Base-by-base conservation (phyloP, 2,888 invertebrate genomes). In the Cerastis rubricosa region DNA sequence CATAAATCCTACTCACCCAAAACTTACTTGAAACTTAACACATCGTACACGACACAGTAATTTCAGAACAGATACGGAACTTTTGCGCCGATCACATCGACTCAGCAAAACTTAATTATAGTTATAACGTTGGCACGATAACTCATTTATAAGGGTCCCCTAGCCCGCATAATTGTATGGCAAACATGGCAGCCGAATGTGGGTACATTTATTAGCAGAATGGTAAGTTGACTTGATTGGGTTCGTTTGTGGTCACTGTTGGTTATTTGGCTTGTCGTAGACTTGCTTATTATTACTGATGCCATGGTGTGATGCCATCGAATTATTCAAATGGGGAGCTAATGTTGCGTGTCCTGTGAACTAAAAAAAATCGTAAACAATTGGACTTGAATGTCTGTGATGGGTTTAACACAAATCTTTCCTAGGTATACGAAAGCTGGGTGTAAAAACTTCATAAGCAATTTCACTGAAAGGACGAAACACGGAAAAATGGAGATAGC, bases 111-210 rank as follows among this genome's bases (percentile, higher is more conserved):
- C 73, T 43, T 78, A 68, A 69, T 85, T 73, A 85, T 69, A 78
- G 72, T 85, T 79, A 81, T 72, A 71, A 78, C 61, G 65, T 83
- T 67, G 68, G 5, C 40, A 12, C 61, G 67, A 64, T 86, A 86
- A 87, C 73, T 78, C 64, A 81, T 68, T 87, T 85, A 83, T 70
- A 83, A 71, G 69, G 79, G 83, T 71, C 57, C 47, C 19, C 1
- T 43, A 61, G 25, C 19, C 22, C 61, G 29, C 68, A 59, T 85
- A 81, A 81, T 74, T 76, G 51, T 54, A 66, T 45, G 40, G 22
- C 68, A 80, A 83, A 80, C 64, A 80, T 64, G 67, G 25, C 7
- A 5, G 12, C 17, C 22, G 22, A 64, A 71, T 64, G 54, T 47
- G 51, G 54, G 51, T 5, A 45, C 35, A 67, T 71, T 78, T 71